A percentile compares a stretch with the other conserved stretches of the same genome.
Conservation (phyloP, 2,888 invertebrate genomes). For the Endotricha flammealis region DNA sequence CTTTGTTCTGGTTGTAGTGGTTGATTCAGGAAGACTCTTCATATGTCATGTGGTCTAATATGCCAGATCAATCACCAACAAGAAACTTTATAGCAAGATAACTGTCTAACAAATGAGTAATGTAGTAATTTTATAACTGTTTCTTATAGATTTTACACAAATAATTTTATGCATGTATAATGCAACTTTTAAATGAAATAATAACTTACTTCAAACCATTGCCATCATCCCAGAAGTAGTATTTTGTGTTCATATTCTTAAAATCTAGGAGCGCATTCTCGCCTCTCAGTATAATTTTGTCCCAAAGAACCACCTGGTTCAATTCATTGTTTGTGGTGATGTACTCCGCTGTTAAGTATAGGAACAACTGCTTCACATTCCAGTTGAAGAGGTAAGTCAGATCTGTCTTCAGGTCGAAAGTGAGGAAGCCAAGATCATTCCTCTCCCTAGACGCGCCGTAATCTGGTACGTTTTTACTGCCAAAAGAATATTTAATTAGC, state of each 20-base stretch:
- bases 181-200: too few relatives aligned
- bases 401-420: slow-evolving; percentile 96
- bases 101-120: too few relatives aligned
- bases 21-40: too few relatives aligned
- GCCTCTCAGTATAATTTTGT: slow-evolving; percentile 96
- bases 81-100: too few relatives aligned
- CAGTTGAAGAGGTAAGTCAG: slow-evolving; percentile 96
- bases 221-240: slow-evolving; percentile 99
- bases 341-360: slow-evolving; percentile 98
- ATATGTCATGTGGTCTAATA: too few relatives aligned
- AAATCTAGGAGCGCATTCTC: slow-evolving; percentile 96
- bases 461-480: slow-evolving; percentile 96
- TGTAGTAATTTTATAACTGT: too few relatives aligned
- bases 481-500: slow-evolving; percentile 48
- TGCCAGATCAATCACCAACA: too few relatives aligned
- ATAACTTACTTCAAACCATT: slow-evolving; percentile 92
- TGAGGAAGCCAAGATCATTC: slow-evolving; percentile 96
- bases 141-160: too few relatives aligned
- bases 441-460: slow-evolving; percentile 95
- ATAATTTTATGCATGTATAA: too few relatives aligned
- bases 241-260: slow-evolving; percentile 97
- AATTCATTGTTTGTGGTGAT: slow-evolving; percentile 90
- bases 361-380: slow-evolving; percentile 99
- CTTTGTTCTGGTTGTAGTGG: neutral
- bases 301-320: slow-evolving; percentile 98